phyloP scores from a whole-genome alignment of 1,140 invertebrate species.

The Papilio xuthus region DNA sequence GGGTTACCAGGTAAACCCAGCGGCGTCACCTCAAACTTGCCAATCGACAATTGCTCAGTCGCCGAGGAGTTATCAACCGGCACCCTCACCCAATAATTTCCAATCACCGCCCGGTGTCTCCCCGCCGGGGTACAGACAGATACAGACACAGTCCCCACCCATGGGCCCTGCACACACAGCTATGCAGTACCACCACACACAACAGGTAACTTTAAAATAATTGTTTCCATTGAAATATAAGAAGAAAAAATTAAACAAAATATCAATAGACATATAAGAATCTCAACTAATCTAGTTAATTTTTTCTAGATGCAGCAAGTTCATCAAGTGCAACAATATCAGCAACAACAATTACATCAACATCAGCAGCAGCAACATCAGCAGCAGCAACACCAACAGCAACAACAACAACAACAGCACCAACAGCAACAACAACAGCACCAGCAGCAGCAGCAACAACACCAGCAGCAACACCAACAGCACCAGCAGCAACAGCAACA shows the following conservation, averaged over 20 bases:
- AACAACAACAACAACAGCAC: conserved; percentile 74
- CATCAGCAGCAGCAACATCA: conserved; percentile 59
- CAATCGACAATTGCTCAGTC: conserved; percentile 67
- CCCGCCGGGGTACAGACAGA: conserved; percentile 72
- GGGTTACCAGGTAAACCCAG: conserved; percentile 68
- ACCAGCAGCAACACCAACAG: conserved; percentile 70
- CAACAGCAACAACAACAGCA: conserved; percentile 53
- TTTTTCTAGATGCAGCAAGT: conserved; percentile 66
- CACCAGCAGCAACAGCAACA: conserved; percentile 60
- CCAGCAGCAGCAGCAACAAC: conserved; percentile 72
- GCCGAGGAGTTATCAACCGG: conserved; percentile 68
- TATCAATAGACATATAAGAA: not conserved
- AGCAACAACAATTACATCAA: conserved; percentile 64
- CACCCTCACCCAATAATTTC: conserved; percentile 69
- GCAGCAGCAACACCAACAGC: conserved; percentile 59
- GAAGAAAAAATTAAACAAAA: not conserved
- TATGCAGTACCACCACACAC: conserved; percentile 76
- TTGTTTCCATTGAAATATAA: not conserved
- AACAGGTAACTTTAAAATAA: conserved; percentile 60
- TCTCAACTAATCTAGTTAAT: not conserved
- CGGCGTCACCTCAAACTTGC: conserved; percentile 63
- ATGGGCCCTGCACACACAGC: conserved; percentile 67
- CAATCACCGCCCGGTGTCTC: conserved; percentile 63
- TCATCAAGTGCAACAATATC: conserved; percentile 67
- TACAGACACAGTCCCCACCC: conserved; percentile 68